Conservation (phyloP, 2,888 invertebrate genomes). For the Drosophila birchii region DNA sequence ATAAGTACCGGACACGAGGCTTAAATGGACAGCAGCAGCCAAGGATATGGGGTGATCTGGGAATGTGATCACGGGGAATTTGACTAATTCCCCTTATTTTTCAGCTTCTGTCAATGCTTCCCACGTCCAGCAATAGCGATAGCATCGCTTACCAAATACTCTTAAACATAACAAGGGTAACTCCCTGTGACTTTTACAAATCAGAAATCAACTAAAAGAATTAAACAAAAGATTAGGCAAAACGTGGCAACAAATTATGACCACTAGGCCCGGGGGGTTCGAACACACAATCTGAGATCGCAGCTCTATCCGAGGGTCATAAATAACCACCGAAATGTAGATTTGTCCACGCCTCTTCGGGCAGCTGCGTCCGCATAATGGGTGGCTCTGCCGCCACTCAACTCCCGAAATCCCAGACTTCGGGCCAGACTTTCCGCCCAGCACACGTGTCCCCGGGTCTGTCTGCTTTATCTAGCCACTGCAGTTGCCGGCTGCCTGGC, state of each 20-base stretch:
- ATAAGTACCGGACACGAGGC: slow-evolving; percentile 48
- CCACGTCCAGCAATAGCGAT: slow-evolving; percentile 42
- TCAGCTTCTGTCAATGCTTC: slow-evolving; percentile 18
- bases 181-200: slow-evolving; percentile 59
- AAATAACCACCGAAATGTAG: slow-evolving; percentile 65
- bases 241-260: slow-evolving; percentile 72
- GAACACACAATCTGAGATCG: slow-evolving; percentile 68
- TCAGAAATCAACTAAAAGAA: slow-evolving; percentile 1
- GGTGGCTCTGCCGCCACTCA: slow-evolving; percentile 30
- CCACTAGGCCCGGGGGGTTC: slow-evolving; percentile 31
- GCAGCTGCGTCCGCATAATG: slow-evolving; percentile 68
- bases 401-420: slow-evolving; percentile 47
- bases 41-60: slow-evolving; percentile 9
- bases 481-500: slow-evolving; percentile 50
- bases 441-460: slow-evolving; percentile 43
- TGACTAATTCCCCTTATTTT: slow-evolving; percentile 30
- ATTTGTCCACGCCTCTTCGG: slow-evolving; percentile 65
- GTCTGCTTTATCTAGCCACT: slow-evolving; percentile 54
- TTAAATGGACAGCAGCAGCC: slow-evolving; percentile 28
- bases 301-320: slow-evolving; percentile 54
- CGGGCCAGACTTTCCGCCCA: slow-evolving; percentile 1
- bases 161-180: slow-evolving; percentile 57
- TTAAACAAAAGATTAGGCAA: slow-evolving; percentile 52
- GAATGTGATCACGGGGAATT: slow-evolving; percentile 29
- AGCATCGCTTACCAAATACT: slow-evolving; percentile 27